These are phyloP conservation scores for Ostrea edulis DNA, from an alignment of 1,140 invertebrate species.

Conservation along the genomic window DNA sequence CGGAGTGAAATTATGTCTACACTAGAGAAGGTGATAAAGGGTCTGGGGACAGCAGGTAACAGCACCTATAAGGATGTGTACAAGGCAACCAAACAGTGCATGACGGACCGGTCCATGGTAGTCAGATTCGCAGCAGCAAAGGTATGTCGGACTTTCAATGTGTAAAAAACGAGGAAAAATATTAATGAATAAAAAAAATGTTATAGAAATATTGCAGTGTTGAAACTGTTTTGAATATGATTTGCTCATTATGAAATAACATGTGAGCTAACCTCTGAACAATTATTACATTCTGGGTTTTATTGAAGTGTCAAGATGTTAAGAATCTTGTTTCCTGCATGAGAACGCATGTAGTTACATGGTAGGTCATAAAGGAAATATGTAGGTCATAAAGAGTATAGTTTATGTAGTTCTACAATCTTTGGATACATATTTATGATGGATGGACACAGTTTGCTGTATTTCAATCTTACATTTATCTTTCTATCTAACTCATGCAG, in stretches of 20 bases:
- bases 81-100: slow-evolving; percentile 90
- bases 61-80: slow-evolving; percentile 96
- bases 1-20: slow-evolving; percentile 98
- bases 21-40: slow-evolving; percentile 90
- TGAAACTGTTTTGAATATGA: too few species aligned
- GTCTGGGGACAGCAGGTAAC: slow-evolving; percentile 92
- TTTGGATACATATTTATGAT: too few species aligned
- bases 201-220: neutral
- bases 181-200: neutral
- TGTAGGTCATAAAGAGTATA: too few species aligned
- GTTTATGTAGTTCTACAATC: too few species aligned
- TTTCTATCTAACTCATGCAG: neutral
- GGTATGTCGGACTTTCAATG: slow-evolving; percentile 78
- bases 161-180: too few species aligned
- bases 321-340: neutral
- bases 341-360: too few species aligned
- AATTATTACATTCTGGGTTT: too few species aligned
- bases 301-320: neutral
- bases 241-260: too few species aligned
- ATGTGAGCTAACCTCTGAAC: too few species aligned
- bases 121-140: slow-evolving; percentile 92
- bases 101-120: slow-evolving; percentile 93
- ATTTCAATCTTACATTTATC: too few species aligned
- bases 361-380: too few species aligned
- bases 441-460: too few species aligned